Evolutionary conservation across 1,140 invertebrate genomes (phyloP), one percentile per base, ranked within the genome.

Genomic region (Drosophila watanabei): DNA sequence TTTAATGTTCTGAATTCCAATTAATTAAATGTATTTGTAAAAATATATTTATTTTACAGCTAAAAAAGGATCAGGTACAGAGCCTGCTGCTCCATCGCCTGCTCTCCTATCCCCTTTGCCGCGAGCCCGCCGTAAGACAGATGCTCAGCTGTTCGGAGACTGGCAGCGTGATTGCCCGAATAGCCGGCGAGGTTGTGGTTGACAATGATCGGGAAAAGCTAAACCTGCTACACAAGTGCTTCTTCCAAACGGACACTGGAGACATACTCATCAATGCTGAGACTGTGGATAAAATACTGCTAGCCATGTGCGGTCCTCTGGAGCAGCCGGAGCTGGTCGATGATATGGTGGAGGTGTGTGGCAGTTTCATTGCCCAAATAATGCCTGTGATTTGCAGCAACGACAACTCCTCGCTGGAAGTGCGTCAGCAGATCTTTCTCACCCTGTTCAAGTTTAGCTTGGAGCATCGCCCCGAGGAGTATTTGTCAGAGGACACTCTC

Each of bases 91-190:
- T 95, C 16, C 86, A 93, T 46, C 91, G 94, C 37, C 92, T 94
- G 18, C 82, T 95, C 33, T 92, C 93, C 4, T 89, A 94, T 85
- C 94, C 94, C 3, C 92, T 94, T 35, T 94, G 94, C 79, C 91
- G 93, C 37, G 94, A 94, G 82, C 66, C 73, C 7, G 64, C 93
- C 4, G 92, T 95, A 8, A 94, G 94, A 60, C 91, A 94, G 28
- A 95, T 95, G 95, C 93, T 95, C 0, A 75, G 88, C 58, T 84
- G 90, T 5, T 68, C 92, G 10, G 84, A 93, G 58, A 93, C 94
- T 11, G 92, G 92, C 32, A 57, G 86, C 24, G 92, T 94, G 18
- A 92, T 95, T 52, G 57, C 93, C 7, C 80, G 92, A 14, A 93
- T 94, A 59, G 92, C 92, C 1, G 82, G 91, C 16, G 92, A 93